A percentile compares a stretch with the other conserved stretches of the same genome.
These are phyloP conservation scores for Ctenodactylus gundi DNA, from an alignment of 2,113 vertebrate species.

Conservation along the genomic window DNA sequence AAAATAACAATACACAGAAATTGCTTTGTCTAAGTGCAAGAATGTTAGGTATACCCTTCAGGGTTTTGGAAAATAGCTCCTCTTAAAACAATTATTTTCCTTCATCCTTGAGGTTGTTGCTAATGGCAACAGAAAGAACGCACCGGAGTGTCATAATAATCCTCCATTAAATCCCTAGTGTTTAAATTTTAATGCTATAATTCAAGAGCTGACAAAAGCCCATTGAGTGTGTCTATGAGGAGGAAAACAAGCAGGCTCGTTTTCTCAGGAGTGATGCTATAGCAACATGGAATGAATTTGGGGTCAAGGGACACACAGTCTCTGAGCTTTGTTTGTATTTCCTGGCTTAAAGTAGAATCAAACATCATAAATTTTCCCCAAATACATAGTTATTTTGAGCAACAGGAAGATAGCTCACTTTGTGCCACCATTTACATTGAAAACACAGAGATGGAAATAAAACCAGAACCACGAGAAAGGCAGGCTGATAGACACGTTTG, in stretches of 20 bases:
- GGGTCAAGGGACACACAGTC: slow-evolving; percentile 87
- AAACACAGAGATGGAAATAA: slow-evolving; percentile 75
- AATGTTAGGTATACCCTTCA: slow-evolving; percentile 64
- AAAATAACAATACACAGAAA: background rate
- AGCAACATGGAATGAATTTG: slow-evolving; percentile 91
- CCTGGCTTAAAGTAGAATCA: slow-evolving; percentile 85
- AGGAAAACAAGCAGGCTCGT: slow-evolving; percentile 83
- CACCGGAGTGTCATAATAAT: slow-evolving; percentile 88
- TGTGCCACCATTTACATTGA: slow-evolving; percentile 60
- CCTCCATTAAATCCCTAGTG: slow-evolving; percentile 88
- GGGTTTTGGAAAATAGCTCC: slow-evolving; percentile 75
- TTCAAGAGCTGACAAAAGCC: slow-evolving; percentile 90
- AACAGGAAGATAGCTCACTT: slow-evolving; percentile 68
- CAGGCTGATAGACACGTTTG: slow-evolving; percentile 58
- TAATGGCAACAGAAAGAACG: slow-evolving; percentile 86
- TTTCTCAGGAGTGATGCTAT: slow-evolving; percentile 91
- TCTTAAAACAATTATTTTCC: slow-evolving; percentile 78
- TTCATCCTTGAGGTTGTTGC: slow-evolving; percentile 82
- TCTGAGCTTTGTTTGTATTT: slow-evolving; percentile 87
- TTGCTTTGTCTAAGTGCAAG: slow-evolving; percentile 33
- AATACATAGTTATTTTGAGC: slow-evolving; percentile 82
- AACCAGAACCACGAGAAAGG: slow-evolving; percentile 69
- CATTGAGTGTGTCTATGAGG: slow-evolving; percentile 84
- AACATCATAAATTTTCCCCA: slow-evolving; percentile 83
- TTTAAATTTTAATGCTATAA: slow-evolving; percentile 92